Evolutionary conservation across 1,140 invertebrate species (phyloP).

Genomic region (Solenopsis fugax): DNA sequence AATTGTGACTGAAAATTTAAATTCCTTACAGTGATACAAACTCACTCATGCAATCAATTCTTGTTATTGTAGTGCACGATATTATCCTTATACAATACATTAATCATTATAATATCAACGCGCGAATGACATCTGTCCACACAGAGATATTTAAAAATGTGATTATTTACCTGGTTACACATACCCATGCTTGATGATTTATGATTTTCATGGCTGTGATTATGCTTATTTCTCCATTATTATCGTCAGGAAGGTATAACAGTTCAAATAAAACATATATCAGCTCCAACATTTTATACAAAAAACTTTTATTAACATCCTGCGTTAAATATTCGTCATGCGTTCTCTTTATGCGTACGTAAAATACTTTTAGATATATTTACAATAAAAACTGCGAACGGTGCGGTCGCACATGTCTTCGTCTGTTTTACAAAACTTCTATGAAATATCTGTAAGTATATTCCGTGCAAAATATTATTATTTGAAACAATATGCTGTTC

Average conservation of each 20-base stretch:
- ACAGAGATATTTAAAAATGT: neutral
- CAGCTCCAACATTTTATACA: slow-evolving; percentile 28
- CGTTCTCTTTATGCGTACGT: slow-evolving; percentile 11
- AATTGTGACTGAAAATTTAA: neutral
- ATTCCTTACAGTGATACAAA: neutral
- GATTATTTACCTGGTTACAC: slow-evolving; percentile 3
- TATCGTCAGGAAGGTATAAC: neutral
- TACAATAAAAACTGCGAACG: slow-evolving; percentile 56
- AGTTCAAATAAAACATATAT: neutral
- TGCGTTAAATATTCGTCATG: slow-evolving; percentile 23
- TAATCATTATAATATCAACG: neutral
- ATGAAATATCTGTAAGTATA: slow-evolving; percentile 55
- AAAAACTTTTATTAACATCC: slow-evolving; percentile 72
- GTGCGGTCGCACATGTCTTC: slow-evolving; percentile 1
- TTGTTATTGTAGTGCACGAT: neutral
- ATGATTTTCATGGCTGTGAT: neutral
- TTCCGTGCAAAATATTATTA: slow-evolving; percentile 42
- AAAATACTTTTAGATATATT: slow-evolving; percentile 48
- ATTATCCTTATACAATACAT: slow-evolving; percentile 23
- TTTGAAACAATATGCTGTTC: slow-evolving; percentile 25
- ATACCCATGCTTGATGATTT: slow-evolving; percentile 21
- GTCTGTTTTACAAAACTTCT: slow-evolving; percentile 46
- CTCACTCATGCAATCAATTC: slow-evolving; percentile 2
- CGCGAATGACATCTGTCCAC: neutral
- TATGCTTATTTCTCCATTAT: slow-evolving; percentile 10